Base-by-base conservation (phyloP, 1,140 invertebrate species). In the Camponotus floridanus region DNA sequence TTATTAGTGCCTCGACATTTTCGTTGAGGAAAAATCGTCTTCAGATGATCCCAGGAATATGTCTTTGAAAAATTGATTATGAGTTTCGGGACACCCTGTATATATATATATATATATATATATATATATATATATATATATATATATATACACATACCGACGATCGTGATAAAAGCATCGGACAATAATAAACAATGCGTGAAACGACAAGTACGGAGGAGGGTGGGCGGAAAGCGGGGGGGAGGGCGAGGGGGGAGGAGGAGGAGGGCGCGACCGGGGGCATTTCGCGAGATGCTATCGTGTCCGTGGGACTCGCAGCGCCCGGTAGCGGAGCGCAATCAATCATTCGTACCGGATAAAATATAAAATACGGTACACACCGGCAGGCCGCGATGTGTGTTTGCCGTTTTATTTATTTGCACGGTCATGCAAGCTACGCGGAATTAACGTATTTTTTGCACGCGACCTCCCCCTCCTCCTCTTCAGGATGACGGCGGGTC, bases 181-280 rank as follows among this genome's bases (percentile, higher is more conserved):
- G 92, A 92, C 92, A 94, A 94, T 94, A 94, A 94, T 94, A 94
- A 94, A 94, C 94, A 94, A 94, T 94, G 93, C 94, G 93, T 93
- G 92, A 94, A 94, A 94, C 94, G 94, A 94, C 93, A 93, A 94
- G 94, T 93, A 93, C 89, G 84, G 73, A 45, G 42, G 8, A 2
- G 36, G 36, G 36, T 0, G 6, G 6, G 9, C 6, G 45, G 3
- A 26, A 26, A 26, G 26, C 26, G 45, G 13, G 3, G 3, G 15
- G 15, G 15, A 5, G 3, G 11, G 48, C 3, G 13, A 8, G 1
- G 15, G 48, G 4, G 48, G 3, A 18, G 48, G 15, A 15, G 0
- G 48, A 51, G 48, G 4, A 18, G 48, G 48, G 15, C 48, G 78
- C 83, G 85, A 71, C 51, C 64, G 80, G 88, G 87, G 91, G 90